Conservation (phyloP, 1,140 invertebrate genomes). For the Drosophila pandora region DNA sequence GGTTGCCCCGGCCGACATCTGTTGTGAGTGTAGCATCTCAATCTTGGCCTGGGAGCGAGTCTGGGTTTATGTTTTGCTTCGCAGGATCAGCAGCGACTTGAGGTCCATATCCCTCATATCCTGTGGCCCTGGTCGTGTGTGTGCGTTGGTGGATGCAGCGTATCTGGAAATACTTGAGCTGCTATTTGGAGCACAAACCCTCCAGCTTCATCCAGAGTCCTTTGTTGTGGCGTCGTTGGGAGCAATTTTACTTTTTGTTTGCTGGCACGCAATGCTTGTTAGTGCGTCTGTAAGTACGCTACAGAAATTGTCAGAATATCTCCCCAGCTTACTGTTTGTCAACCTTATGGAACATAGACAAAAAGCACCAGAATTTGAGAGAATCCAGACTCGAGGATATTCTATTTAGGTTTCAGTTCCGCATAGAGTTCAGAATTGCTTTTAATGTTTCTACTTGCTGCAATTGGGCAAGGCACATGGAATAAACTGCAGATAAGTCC, state of each 20-base stretch:
- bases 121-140: background rate
- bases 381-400: conserved; percentile 6
- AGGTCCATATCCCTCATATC: conserved; percentile 61
- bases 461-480: conserved; percentile 2
- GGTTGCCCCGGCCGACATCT: conserved; percentile 35
- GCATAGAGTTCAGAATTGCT: conserved; percentile 22
- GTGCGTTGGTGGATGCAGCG: conserved; percentile 39
- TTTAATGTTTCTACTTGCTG: conserved; percentile 17
- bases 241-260: conserved; percentile 63
- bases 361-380: conserved; percentile 6
- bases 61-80: conserved; percentile 47
- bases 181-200: conserved; percentile 59
- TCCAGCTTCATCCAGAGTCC: conserved; percentile 18
- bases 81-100: conserved; percentile 41
- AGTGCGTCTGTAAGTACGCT: conserved; percentile 61
- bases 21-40: conserved; percentile 45
- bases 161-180: conserved; percentile 69
- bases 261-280: conserved; percentile 69
- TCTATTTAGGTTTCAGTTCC: conserved; percentile 40
- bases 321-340: conserved; percentile 32
- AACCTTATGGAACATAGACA: conserved; percentile 1
- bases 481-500: conserved; percentile 32
- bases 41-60: conserved; percentile 50
- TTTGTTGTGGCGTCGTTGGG: conserved; percentile 53
- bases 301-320: conserved; percentile 61